A percentile compares a stretch with the other conserved stretches of the same genome.
phyloP scores from a whole-genome alignment of 1,140 invertebrate species.

The Eurytemora carolleeae region DNA sequence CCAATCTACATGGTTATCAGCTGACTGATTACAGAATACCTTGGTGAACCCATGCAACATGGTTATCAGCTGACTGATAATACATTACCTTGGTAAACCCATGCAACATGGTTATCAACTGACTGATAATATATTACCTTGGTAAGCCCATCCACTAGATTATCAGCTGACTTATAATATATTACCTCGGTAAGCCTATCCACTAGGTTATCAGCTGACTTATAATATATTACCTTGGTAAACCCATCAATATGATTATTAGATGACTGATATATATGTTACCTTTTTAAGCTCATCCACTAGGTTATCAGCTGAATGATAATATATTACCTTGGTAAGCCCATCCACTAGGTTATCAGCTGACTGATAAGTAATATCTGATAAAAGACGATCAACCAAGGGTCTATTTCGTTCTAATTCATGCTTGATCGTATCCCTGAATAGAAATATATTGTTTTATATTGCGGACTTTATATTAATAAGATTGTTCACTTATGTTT shows the following conservation, averaged over 20 bases:
- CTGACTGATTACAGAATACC: no score
- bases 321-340: slow-evolving; percentile 18
- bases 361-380: slow-evolving; percentile 23
- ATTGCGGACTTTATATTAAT: no score
- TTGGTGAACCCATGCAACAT: slow-evolving; percentile 20
- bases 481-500: no score
- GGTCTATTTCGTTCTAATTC: slow-evolving; percentile 19
- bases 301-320: slow-evolving; percentile 22
- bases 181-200: slow-evolving; percentile 16
- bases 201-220: slow-evolving; percentile 17
- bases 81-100: no score
- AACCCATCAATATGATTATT: no score
- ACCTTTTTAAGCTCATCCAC: slow-evolving; percentile 20
- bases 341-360: slow-evolving; percentile 22
- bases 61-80: slow-evolving; percentile 22
- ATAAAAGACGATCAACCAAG: slow-evolving; percentile 18
- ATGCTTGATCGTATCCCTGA: slow-evolving; percentile 20
- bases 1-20: no score
- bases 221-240: no score
- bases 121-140: no score
- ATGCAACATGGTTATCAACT: no score
- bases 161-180: slow-evolving; percentile 5
- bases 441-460: no score
- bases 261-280: no score
- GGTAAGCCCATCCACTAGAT: slow-evolving; percentile 20